A percentile compares a stretch with the other conserved stretches of the same genome.
phyloP scores from a whole-genome alignment of 2,888 invertebrate species.

The Drosophila macrospina region DNA sequence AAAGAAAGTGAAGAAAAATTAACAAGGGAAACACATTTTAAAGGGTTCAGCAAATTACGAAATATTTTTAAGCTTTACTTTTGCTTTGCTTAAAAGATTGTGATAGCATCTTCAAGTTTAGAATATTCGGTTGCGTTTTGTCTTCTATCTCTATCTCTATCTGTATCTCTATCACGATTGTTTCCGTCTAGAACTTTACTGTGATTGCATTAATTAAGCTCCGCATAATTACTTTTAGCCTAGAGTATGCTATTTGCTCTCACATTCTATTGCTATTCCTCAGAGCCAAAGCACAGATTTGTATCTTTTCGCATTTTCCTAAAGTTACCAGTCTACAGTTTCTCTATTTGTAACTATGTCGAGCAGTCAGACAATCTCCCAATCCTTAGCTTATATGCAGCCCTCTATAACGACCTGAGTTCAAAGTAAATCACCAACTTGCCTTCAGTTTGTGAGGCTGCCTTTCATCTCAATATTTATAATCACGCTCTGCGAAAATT shows the following conservation, averaged over 20 bases:
- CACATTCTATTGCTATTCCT: neutral
- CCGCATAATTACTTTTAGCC: neutral
- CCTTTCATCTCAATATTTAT: slow-evolving; percentile 1
- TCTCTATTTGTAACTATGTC: neutral
- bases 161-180: neutral
- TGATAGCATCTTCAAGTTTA: too few relatives aligned
- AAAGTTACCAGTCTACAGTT: slow-evolving; percentile 1
- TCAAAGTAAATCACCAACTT: slow-evolving; percentile 2
- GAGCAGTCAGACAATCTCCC: neutral
- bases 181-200: neutral
- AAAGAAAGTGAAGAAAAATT: neutral
- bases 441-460: neutral
- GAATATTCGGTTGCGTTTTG: neutral
- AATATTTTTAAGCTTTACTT: neutral
- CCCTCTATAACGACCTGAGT: neutral
- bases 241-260: neutral
- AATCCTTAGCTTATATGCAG: neutral
- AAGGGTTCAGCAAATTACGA: neutral
- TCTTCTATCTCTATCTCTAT: neutral
- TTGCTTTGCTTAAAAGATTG: too few relatives aligned
- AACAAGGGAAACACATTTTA: neutral
- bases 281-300: neutral
- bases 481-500: neutral
- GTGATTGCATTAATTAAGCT: neutral
- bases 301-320: neutral